Evolutionary conservation across 2,888 invertebrate genomes (phyloP), one percentile per base, ranked within the genome.

Genomic region (Glaucopsyche alexis): DNA sequence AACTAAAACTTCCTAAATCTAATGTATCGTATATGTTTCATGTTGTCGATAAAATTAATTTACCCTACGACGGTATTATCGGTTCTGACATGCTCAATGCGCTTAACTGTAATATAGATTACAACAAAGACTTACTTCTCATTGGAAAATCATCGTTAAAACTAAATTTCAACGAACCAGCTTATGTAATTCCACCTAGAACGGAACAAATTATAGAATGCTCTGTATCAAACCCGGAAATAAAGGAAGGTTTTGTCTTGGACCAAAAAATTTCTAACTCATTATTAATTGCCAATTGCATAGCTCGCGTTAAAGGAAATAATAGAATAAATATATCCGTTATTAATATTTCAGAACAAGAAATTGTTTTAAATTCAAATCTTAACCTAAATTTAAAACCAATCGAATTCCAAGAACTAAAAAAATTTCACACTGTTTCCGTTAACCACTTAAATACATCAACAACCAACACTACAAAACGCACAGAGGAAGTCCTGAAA

Each of bases 181-280:
- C 40, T 2, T 69, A 69, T 40, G 0, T 19, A 9, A 69, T 69
- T 19, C 47, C 45, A 19, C 69, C 69, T 16, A 45, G 47, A 16
- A 70, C 70, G 1, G 70, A 70, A 49, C n/a, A 19, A 11, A 49
- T 70, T 14, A 70, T 64, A 5, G 72, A 60, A 64, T 72, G 72
- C 29, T 64, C 72, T 6, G 64, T 72, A 13, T 4, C 9, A 78
- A 79, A 50, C 76, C 78, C 19, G 11, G 74, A 80, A 55, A 50
- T 80, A 8, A 75, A 76, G 69, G 79, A 79, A 74, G 75, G 77
- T n/a, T 8, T 78, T 0, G 66, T 78, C 0, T 11, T 77, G n/a
- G 77, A 78, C 42, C 76, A 77, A 69, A 67, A 76, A 9, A 0
- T 71, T 11, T 29, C 29, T 2, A 2, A 29, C 2, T 29, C 29